phyloP scores from a whole-genome alignment of 2,113 vertebrate genomes.

The Urocitellus parryii region DNA sequence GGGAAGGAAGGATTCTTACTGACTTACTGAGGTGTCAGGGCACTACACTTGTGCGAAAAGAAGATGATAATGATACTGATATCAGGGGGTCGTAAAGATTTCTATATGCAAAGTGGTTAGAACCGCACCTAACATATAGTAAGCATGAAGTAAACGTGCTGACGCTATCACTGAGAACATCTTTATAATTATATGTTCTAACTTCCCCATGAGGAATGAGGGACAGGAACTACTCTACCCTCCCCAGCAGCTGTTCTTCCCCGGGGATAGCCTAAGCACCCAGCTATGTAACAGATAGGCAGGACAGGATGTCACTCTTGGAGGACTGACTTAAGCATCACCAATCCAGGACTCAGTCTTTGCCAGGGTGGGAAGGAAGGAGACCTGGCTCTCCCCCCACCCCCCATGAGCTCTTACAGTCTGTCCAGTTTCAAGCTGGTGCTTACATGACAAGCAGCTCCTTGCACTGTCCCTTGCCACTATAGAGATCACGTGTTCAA shows the following conservation, averaged over 20 bases:
- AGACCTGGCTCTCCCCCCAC: accelerated
- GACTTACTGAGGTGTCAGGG: background rate
- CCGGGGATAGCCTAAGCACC: background rate
- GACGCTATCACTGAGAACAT: background rate
- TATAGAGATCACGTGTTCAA: accelerated
- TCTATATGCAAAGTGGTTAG: background rate
- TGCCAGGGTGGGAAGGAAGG: background rate
- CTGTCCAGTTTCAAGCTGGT: background rate
- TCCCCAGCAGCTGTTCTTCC: background rate
- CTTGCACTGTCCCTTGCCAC: too few species aligned
- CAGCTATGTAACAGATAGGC: background rate
- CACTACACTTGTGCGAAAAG: background rate
- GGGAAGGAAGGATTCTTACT: background rate
- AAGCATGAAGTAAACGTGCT: background rate
- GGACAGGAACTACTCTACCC: background rate
- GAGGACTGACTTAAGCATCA: background rate
- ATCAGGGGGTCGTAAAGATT: background rate
- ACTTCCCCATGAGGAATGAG: background rate
- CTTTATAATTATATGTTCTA: background rate
- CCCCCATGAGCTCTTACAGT: background rate
- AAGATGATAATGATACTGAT: background rate
- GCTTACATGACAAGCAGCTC: background rate
- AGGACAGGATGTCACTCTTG: background rate
- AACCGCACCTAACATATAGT: background rate
- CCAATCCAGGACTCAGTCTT: background rate